phyloP scores from a whole-genome alignment of 2,113 vertebrate species.

The Taurulus bubalis region DNA sequence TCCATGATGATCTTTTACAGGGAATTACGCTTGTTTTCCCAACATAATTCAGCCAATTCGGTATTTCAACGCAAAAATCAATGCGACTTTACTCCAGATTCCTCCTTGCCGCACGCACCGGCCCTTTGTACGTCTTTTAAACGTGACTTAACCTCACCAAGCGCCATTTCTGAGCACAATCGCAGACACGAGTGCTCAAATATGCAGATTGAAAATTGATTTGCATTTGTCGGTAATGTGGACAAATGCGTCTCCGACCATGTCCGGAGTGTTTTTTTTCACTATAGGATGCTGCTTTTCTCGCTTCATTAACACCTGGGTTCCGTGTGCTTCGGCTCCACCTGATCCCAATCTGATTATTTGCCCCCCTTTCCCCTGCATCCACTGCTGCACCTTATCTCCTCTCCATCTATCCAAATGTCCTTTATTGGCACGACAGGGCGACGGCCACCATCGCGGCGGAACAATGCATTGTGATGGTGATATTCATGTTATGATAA shows the following conservation, averaged over 20 bases:
- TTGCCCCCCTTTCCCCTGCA: constrained; percentile 16
- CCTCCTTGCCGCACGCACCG: too few relatives aligned
- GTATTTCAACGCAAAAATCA: too few relatives aligned
- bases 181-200: background rate
- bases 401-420: constrained; percentile 81
- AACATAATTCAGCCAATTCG: too few relatives aligned
- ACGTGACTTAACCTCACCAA: too few relatives aligned
- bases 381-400: constrained; percentile 79
- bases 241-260: constrained; percentile 10
- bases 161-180: too few relatives aligned
- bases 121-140: too few relatives aligned
- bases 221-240: constrained; percentile 4
- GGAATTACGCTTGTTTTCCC: too few relatives aligned
- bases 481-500: constrained; percentile 83
- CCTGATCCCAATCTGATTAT: constrained; percentile 50
- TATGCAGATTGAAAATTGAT: background rate
- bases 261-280: background rate
- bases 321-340: constrained; percentile 49
- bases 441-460: constrained; percentile 72
- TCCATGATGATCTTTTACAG: background rate
- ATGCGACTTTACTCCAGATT: too few relatives aligned
- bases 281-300: background rate
- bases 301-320: constrained; percentile 56
- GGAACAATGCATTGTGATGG: constrained; percentile 78
- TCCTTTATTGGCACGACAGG: constrained; percentile 77